Evolutionary conservation across 2,888 invertebrate species (phyloP), one percentile per base, ranked within the genome.

Genomic region (Tetheella fluctuosa): DNA sequence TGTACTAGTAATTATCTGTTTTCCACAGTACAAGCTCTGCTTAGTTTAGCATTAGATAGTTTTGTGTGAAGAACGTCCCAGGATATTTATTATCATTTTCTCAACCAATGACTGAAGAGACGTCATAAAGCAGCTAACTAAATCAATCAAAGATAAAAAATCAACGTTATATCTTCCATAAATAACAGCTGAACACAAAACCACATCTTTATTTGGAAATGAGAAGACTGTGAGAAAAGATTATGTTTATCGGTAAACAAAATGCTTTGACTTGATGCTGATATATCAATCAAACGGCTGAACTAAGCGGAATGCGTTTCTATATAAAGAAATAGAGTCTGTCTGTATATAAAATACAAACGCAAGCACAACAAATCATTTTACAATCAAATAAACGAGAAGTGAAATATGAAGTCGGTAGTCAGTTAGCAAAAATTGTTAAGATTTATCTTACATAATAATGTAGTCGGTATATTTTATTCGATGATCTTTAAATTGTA

Each of bases 231-330:
- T 48, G 48, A 48, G 20, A 48, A 20, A 48, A 1, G 48, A 48
- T 48, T 10, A 48, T 48, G 48, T 48, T 48, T 48, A 48, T 10
- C n/a, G n/a, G n/a, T n/a, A 20, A 48, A 48, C 48, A 42, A 42
- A 10, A 48, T 10, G 20, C 2, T 20, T 48, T 20, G 48, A 48
- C 7, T 20, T 20, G 48, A 10, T 20, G 20, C 8, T 20, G 17
- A 2, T 4, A 10, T 0, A 20, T 48, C 10, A 3, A 20, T 20
- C 20, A 48, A 10, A 48, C 10, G 48, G 13, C 15, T 48, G 17
- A 20, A 15, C 48, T 20, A 20, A 20, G 48, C 48, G 20, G 48
- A 48, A 48, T 48, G 48, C 7, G 10, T 20, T 48, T 20, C 6
- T 1, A 39, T 39, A 6, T 39, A n/a, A n/a, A 13, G 15, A 37